Base-by-base conservation (phyloP, 2,113 vertebrate species). In the Steatornis caripensis region DNA sequence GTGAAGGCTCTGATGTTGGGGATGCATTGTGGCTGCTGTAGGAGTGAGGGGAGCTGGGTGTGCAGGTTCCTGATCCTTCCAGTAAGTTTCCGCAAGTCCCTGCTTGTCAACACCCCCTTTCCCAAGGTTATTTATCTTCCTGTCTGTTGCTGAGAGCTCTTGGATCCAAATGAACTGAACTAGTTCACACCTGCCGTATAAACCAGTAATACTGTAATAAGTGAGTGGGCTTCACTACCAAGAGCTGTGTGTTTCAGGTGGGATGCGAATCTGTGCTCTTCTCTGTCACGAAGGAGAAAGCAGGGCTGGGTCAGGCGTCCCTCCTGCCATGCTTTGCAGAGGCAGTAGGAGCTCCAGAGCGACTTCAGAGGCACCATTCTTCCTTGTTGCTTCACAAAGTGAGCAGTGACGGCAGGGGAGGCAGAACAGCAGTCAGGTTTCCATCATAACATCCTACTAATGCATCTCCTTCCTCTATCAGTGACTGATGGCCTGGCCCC, bases 71-170 rank as follows among this genome's bases (percentile, higher is more conserved):
- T 57, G 48, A 83, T 91, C 76, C 57, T 88, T 88, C 83, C 84
- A 87, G 53, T 64, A 48, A 53, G 18, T 69, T 95, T 89, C 77
- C 68, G 77, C 66, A 74, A 92, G 65, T 89, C 36, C 61, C 72
- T 92, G 80, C 86, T 91, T 96, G 93, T 91, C 93, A 94, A 74
- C 91, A 95, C 84, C 86, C 85, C 34, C 39, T 81, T 93, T 77
- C 70, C 79, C 86, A 89, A 92, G 65, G 77, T 81, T 94, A 71
- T 92, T 95, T 86, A 74, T 84, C 76, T 80, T 92, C 55, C 93
- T 92, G 86, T 89, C 91, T 93, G 26, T 61, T 96, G 89, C 76
- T 92, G 94, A 91, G 86, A 84, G 79, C 89, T 95, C 93, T 90
- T 95, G 91, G 89, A 92, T 94, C 76, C 85, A 29, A 86, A 41